phyloP scores from a whole-genome alignment of 1,140 invertebrate genomes.

The Odontomachus brunneus region DNA sequence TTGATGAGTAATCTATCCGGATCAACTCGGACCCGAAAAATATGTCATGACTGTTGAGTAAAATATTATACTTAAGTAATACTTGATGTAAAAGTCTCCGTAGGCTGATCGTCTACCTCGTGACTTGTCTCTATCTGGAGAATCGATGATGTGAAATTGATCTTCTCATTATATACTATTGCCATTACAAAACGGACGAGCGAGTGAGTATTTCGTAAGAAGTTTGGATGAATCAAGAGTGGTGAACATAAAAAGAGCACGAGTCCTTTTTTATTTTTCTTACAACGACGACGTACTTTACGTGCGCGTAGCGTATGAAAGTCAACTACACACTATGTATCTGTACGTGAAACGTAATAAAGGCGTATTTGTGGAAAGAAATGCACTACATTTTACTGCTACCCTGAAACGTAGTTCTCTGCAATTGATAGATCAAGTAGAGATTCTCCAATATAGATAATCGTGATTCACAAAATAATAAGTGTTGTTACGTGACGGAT shows the following conservation, averaged over 20 bases:
- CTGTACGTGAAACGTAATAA: slow-evolving; percentile 74
- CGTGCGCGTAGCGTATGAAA: slow-evolving; percentile 72
- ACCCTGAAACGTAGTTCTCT: too few relatives aligned
- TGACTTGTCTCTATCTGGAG: slow-evolving; percentile 38
- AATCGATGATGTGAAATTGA: slow-evolving; percentile 48
- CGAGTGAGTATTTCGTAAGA: not conserved
- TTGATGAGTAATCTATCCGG: not conserved
- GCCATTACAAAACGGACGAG: not conserved
- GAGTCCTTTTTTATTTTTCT: slow-evolving; percentile 74
- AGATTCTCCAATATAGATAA: not conserved
- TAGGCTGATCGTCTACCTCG: slow-evolving; percentile 61
- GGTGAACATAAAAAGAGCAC: slow-evolving; percentile 46
- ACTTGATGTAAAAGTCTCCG: slow-evolving; percentile 41
- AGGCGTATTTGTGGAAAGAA: slow-evolving; percentile 70
- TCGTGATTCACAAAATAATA: not conserved
- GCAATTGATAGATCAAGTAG: too few relatives aligned
- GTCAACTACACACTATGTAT: slow-evolving; percentile 68
- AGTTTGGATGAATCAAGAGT: not conserved
- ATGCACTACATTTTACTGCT: not conserved
- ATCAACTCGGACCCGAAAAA: not conserved
- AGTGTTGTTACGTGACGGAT: too few relatives aligned
- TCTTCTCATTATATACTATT: slow-evolving; percentile 48
- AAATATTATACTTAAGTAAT: slow-evolving; percentile 39
- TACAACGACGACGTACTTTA: slow-evolving; percentile 71
- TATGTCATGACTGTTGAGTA: slow-evolving; percentile 16